Evolutionary conservation across 2,888 invertebrate genomes (phyloP).

Genomic region (Chloroclystis v-ata): DNA sequence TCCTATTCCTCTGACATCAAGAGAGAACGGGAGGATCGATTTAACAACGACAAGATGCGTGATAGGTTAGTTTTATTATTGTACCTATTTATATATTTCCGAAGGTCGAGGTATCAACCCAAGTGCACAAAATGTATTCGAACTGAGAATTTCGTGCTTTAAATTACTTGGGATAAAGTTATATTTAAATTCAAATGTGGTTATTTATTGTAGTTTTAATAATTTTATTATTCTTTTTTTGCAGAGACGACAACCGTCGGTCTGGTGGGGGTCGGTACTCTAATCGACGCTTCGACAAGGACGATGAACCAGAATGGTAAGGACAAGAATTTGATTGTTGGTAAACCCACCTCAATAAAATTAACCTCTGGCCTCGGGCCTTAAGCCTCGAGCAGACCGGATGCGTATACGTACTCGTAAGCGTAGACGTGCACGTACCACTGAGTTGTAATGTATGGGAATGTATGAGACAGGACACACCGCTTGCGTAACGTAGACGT

Average conservation of each 20-base stretch:
- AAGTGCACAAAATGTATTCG: not conserved
- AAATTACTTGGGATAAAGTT: too few relatives aligned
- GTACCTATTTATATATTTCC: not conserved
- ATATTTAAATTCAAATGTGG: too few relatives aligned
- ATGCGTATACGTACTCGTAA: not conserved
- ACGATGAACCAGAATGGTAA: conserved; percentile 93
- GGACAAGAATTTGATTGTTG: conserved; percentile 1
- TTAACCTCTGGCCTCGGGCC: too few relatives aligned
- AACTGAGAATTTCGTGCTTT: too few relatives aligned
- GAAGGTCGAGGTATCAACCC: not conserved
- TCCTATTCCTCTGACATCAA: conserved; percentile 71
- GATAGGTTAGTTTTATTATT: conserved; percentile 50
- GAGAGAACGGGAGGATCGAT: conserved; percentile 72
- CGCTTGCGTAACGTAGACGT: too few relatives aligned
- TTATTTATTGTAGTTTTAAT: not conserved
- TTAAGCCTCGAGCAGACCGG: too few relatives aligned
- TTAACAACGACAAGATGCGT: conserved; percentile 65
- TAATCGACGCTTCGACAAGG: conserved; percentile 80
- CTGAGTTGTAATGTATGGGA: too few relatives aligned
- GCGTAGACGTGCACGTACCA: too few relatives aligned
- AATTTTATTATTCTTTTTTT: too few relatives aligned
- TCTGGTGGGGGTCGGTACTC: conserved; percentile 77
- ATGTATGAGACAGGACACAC: too few relatives aligned
- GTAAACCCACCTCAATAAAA: too few relatives aligned
- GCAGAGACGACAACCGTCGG: conserved; percentile 73